A percentile compares a stretch with the other conserved stretches of the same genome.
Conservation (phyloP, 2,797 vertebrate species). For the Eulemur coronatus region DNA sequence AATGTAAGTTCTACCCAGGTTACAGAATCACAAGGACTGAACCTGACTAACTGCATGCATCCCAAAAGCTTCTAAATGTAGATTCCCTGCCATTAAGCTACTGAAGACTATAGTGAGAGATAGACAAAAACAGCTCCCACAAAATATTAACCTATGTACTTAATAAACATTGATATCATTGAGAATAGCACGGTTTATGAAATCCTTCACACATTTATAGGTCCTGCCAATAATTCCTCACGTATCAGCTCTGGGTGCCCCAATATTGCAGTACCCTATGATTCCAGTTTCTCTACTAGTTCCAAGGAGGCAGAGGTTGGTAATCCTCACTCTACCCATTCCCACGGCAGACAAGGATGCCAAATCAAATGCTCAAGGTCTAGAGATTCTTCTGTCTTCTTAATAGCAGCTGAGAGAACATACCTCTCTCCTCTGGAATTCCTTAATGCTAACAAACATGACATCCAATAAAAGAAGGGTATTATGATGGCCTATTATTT, state of each 20-base stretch:
- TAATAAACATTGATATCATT: neutral
- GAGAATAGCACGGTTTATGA: neutral
- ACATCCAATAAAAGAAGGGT: neutral
- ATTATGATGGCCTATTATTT: neutral
- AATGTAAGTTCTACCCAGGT: neutral
- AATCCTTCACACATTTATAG: neutral
- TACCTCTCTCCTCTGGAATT: neutral
- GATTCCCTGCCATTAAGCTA: neutral
- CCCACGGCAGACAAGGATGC: neutral
- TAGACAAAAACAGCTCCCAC: neutral
- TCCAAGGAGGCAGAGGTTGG: conserved; percentile 3
- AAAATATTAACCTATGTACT: conserved; percentile 3
- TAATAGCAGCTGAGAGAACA: neutral
- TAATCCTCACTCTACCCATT: neutral
- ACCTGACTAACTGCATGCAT: neutral
- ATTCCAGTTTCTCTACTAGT: conserved; percentile 8
- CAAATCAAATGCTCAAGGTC: neutral
- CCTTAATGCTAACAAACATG: neutral
- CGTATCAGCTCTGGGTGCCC: neutral
- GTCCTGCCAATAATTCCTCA: neutral
- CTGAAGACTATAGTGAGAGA: neutral
- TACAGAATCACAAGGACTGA: neutral
- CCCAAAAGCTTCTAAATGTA: neutral
- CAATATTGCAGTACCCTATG: neutral
- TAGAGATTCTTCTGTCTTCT: neutral